Conservation (phyloP, 2,797 vertebrate genomes). For the Hydrolagus colliei region DNA sequence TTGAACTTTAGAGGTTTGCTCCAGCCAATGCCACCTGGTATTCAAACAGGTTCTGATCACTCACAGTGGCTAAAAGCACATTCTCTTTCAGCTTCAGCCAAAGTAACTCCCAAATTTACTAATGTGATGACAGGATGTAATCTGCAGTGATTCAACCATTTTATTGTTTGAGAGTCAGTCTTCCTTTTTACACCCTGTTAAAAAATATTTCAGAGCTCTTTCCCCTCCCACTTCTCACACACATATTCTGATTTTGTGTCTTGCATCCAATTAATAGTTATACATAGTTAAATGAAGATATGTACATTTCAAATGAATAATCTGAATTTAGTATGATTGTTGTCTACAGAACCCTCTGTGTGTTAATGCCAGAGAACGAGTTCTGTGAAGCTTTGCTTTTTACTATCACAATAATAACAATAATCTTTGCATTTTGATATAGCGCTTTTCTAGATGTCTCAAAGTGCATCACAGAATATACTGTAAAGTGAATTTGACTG, state of each 20-base stretch:
- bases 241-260: background rate
- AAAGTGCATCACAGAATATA: too few relatives aligned
- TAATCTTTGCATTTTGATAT: background rate
- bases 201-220: too few relatives aligned
- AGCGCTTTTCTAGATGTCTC: too few relatives aligned
- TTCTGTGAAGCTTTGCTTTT: background rate
- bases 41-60: background rate
- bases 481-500: too few relatives aligned
- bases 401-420: background rate
- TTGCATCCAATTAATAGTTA: slow-evolving; percentile 10
- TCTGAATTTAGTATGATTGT: slow-evolving; percentile 2
- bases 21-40: background rate
- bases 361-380: background rate
- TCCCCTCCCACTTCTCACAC: background rate
- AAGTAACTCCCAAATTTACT: background rate
- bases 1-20: background rate
- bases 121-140: background rate
- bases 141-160: background rate
- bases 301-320: background rate
- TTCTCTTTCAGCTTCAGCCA: background rate
- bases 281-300: background rate
- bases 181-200: too few relatives aligned
- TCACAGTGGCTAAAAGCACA: background rate
- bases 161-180: too few relatives aligned
- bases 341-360: background rate